A percentile compares a stretch with the other conserved stretches of the same genome.
Conservation (phyloP, 2,113 vertebrate genomes). For the Struthio camelus region DNA sequence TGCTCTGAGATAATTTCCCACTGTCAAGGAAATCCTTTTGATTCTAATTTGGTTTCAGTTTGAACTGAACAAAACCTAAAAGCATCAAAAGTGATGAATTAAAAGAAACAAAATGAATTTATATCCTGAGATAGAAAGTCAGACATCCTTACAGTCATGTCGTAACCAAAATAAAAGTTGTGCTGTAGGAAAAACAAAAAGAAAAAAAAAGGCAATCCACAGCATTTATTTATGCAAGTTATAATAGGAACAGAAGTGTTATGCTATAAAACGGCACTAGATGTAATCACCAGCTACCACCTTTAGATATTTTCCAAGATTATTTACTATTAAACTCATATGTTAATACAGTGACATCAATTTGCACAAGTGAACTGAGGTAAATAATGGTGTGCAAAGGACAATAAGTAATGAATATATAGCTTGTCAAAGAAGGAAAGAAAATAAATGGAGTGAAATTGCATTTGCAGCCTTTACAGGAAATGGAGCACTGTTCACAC, state of each 20-base stretch:
- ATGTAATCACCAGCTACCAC: neutral
- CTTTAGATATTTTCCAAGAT: neutral
- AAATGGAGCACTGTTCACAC: slow-evolving; percentile 9
- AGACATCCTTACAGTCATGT: neutral
- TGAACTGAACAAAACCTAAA: neutral
- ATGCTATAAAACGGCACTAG: neutral
- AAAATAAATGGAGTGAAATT: slow-evolving; percentile 4
- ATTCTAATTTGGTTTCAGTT: neutral
- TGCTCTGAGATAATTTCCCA: neutral
- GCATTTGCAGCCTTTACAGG: slow-evolving; percentile 21
- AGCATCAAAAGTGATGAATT: neutral
- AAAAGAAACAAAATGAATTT: neutral
- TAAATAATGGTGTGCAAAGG: slow-evolving; percentile 13
- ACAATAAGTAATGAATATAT: neutral
- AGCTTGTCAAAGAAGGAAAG: slow-evolving; percentile 16
- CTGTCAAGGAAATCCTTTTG: neutral
- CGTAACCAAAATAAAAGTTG: neutral
- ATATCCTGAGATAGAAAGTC: neutral
- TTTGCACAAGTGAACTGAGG: neutral
- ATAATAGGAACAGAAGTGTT: neutral
- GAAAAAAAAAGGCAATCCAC: too few species aligned
- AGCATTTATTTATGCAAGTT: too few species aligned
- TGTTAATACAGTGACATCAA: neutral
- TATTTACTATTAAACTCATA: neutral
- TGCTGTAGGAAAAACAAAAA: neutral